Conservation (phyloP, 2,797 vertebrate genomes). For the Paratrypauchen microcephalus region DNA sequence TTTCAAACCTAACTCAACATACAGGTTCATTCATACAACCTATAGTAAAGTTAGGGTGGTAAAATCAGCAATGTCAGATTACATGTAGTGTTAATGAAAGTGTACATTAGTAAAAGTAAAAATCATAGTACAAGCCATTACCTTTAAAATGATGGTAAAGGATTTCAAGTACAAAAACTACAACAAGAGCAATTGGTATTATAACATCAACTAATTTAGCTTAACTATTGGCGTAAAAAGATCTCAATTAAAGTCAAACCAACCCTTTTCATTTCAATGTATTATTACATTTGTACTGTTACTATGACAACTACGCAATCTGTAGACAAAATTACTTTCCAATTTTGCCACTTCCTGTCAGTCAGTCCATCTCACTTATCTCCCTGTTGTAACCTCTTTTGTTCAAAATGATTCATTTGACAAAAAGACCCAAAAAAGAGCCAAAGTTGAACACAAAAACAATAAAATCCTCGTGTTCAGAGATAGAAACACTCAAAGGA, state of each 20-base stretch:
- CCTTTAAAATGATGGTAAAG: neutral
- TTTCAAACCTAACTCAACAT: neutral
- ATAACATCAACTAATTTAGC: too few species aligned
- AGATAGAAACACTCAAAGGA: slow-evolving; percentile 55
- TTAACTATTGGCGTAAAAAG: too few species aligned
- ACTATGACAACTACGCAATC: too few species aligned
- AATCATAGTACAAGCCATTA: neutral
- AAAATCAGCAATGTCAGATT: neutral
- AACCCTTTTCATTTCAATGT: too few species aligned
- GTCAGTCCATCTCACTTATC: slow-evolving; percentile 23
- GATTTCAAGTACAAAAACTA: too few species aligned
- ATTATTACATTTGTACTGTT: too few species aligned
- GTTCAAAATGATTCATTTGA: slow-evolving; percentile 23
- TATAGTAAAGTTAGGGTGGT: neutral
- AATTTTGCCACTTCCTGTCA: slow-evolving; percentile 1
- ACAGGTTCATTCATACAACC: neutral
- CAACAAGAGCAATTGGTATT: too few species aligned
- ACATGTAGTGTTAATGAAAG: neutral
- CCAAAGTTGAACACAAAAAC: slow-evolving; percentile 49
- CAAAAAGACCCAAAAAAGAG: slow-evolving; percentile 27
- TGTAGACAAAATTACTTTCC: neutral
- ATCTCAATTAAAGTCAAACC: too few species aligned
- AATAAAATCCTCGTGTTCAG: slow-evolving; percentile 54
- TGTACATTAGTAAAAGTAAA: neutral
- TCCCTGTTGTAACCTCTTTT: slow-evolving; percentile 6